Evolutionary conservation across 2,113 vertebrate genomes (phyloP), one percentile per base, ranked within the genome.

Genomic region (Pholis gunnellus): DNA sequence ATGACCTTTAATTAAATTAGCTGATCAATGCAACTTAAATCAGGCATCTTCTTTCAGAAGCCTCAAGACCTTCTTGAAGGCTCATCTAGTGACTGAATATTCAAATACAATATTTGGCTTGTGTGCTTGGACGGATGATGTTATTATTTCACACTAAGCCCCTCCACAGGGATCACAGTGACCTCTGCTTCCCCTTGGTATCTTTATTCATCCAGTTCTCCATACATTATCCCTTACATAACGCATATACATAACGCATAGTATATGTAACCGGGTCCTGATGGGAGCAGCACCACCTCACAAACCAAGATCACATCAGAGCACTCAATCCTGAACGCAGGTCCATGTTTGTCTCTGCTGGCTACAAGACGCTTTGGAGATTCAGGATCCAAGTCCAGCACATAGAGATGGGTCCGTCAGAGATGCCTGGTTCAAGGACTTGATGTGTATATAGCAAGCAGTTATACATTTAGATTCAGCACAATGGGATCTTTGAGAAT

Each of bases 211-310:
- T 48, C 40, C 52, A 68, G 71, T 67, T 81, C 82, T 29, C 31
- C 72, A 67, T 79, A 72, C 67, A 78, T 84, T 61, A 82, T 79
- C 78, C 78, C 61, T 87, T 84, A 79, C 67, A 40, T 82, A 87
- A 89, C 78, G 29, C 38, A 5, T 46, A 2, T 84, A 79, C 67
- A 40, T 82, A 87, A 89, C 78, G 29, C 38, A 5, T 46, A 2
- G 50, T 48, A 18, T 63, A 69, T 54, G 38, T 42, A 29, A 46
- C 31, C 38, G n/a, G 2, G 17, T 60, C 20, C 71, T 68, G 76
- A 63, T 1, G 56, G 56, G 11, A 44, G 48, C 81, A 44, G 68
- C 29, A 0, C 6, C 29, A 14, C 50, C 31, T 22, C 8, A 60
- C 20, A 40, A 2, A 38, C 13, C 7, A 15, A n/a, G 13, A 38